phyloP scores from a whole-genome alignment of 2,888 invertebrate genomes.

The Acanthococcus lagerstroemiae region DNA sequence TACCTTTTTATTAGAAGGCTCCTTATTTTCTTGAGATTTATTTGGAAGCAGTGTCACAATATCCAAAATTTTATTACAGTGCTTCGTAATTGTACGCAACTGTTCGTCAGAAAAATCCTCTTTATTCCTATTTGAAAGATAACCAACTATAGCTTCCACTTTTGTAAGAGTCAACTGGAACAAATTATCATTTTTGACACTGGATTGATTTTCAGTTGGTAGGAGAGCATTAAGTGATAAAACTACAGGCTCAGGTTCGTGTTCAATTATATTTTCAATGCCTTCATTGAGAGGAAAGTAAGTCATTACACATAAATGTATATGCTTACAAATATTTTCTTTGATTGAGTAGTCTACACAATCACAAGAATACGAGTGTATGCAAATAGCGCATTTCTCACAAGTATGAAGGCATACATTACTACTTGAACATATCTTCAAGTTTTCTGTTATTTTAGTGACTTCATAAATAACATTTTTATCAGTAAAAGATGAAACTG shows the following conservation, averaged over 20 bases:
- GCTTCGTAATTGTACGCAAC: background rate
- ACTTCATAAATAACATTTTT: background rate
- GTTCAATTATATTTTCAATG: background rate
- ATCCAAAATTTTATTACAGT: background rate
- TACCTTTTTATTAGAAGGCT: background rate
- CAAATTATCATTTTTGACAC: background rate
- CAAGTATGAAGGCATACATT: slow-evolving; percentile 1
- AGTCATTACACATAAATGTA: slow-evolving; percentile 7
- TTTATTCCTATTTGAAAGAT: background rate
- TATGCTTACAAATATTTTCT: slow-evolving; percentile 23
- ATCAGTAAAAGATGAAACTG: background rate
- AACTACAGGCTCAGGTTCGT: background rate
- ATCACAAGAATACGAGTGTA: slow-evolving; percentile 15
- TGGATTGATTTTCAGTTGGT: background rate
- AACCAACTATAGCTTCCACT: background rate
- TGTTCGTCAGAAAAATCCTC: background rate
- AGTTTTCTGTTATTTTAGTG: background rate
- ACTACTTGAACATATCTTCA: background rate
- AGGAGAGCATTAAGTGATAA: background rate
- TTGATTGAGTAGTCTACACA: slow-evolving; percentile 19
- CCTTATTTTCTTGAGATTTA: background rate
- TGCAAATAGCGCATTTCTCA: slow-evolving; percentile 7
- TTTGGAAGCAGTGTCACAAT: background rate
- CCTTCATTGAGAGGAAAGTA: background rate
- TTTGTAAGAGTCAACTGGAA: background rate